Evolutionary conservation across 1,140 invertebrate species (phyloP), one percentile per base, ranked within the genome.

Genomic region (Spodoptera frugiperda): DNA sequence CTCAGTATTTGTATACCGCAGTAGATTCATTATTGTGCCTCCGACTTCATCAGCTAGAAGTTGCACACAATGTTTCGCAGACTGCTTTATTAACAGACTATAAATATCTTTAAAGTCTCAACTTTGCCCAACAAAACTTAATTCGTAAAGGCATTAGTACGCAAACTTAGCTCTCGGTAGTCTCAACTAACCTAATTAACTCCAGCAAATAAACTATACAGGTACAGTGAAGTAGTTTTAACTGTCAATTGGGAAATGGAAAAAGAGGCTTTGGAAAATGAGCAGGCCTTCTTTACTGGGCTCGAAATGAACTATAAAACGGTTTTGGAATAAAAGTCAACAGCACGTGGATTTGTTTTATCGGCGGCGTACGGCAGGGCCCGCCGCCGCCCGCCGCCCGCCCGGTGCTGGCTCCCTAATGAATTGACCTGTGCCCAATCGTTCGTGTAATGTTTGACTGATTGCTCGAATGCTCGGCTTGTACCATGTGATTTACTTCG

Each of bases 401-500:
- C 33, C 33, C 33, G 46, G 25, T 39, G 59, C 19, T 17, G n/a
- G 46, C 57, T 75, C 72, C 72, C 57, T 75, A 75, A 75, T 75
- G 72, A 75, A 65, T 75, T 53, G 59, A 75, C 48, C 72, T 63
- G 46, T 33, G 72, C 59, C 49, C 48, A 75, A 63, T 65, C 59
- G 59, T 19, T 54, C 72, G 59, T 53, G 30, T 75, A 75, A 63
- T 75, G n/a, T 54, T 65, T 75, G 55, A 75, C 15, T 48, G 72
- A 75, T 65, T 65, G 59, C 72, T 44, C 48, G 25, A 17, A 30
- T 10, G 14, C n/a, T 39, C 5, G 3, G 33, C 55, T 49, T 51
- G 21, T 11, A 25, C 44, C 17, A 55, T 72, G 33, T 25, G 15
- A 73, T 73, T 61, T 48, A 73, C n/a, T 75, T 65, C 49, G 59